A percentile compares a stretch with the other conserved stretches of the same genome.
Conservation (phyloP, 2,888 invertebrate species). For the Leptura quadrifasciata region DNA sequence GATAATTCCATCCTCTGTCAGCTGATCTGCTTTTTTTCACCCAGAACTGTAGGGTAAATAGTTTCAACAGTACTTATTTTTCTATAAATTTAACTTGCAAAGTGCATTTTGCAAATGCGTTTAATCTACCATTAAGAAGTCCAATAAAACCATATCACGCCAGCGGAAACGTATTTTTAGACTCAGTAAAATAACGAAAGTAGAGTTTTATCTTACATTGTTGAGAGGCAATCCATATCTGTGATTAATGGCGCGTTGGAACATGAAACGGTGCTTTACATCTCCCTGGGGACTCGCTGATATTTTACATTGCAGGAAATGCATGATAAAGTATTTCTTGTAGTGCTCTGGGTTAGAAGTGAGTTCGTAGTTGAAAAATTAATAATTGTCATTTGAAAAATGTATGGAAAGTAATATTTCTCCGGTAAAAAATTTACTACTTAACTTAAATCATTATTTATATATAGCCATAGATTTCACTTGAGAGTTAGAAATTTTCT, state of each 20-base stretch:
- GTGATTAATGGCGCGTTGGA: conserved; percentile 64
- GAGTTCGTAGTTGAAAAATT: background rate
- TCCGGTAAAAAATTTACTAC: too few relatives aligned
- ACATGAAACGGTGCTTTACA: conserved; percentile 65
- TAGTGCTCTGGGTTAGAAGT: conserved; percentile 27
- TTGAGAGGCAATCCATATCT: conserved; percentile 66
- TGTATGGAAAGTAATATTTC: too few relatives aligned
- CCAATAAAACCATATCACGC: conserved; percentile 24
- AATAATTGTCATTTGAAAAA: too few relatives aligned
- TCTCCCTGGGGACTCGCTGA: conserved; percentile 60
- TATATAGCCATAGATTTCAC: too few relatives aligned
- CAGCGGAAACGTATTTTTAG: conserved; percentile 40
- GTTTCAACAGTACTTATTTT: background rate
- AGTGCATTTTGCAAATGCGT: background rate
- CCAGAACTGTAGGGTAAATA: background rate
- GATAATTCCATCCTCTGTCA: too few relatives aligned
- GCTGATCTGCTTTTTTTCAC: too few relatives aligned
- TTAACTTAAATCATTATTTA: too few relatives aligned
- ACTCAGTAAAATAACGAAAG: conserved; percentile 37
- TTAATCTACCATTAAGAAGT: background rate
- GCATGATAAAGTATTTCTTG: conserved; percentile 59
- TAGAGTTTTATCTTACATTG: conserved; percentile 57
- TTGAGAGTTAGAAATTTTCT: too few relatives aligned
- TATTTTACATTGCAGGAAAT: conserved; percentile 63
- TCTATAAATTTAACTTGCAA: background rate